These are phyloP conservation scores for Coreius guichenoti DNA, from an alignment of 2,797 vertebrate species.

Conservation along the genomic window DNA sequence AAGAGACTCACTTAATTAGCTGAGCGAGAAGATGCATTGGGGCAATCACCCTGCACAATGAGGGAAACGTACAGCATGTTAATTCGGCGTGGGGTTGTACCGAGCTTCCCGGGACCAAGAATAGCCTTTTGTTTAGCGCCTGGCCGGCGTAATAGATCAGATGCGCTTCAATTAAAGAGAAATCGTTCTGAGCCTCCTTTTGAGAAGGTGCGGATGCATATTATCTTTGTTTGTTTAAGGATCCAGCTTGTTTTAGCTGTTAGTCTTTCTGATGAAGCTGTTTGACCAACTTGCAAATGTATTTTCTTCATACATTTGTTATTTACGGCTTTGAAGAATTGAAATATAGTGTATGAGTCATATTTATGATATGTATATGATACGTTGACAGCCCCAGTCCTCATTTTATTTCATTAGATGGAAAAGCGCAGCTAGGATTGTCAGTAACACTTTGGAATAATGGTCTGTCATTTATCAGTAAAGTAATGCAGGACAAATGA, in stretches of 20 bases:
- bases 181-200: constrained; percentile 33
- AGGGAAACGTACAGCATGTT: constrained; percentile 73
- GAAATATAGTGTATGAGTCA: neutral
- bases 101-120: constrained; percentile 55
- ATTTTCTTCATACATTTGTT: neutral
- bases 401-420: neutral
- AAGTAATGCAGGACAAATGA: no score
- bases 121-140: constrained; percentile 61
- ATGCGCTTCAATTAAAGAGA: constrained; percentile 59
- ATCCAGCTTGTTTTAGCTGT: neutral
- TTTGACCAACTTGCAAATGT: neutral
- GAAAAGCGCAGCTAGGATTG: neutral
- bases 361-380: neutral
- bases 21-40: constrained; percentile 82
- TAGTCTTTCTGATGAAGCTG: neutral
- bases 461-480: no score
- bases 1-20: constrained; percentile 83
- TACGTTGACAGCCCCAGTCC: neutral
- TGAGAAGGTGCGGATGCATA: constrained; percentile 6
- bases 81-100: constrained; percentile 69
- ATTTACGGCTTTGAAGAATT: neutral
- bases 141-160: constrained; percentile 62
- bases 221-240: constrained; percentile 20
- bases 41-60: constrained; percentile 81
- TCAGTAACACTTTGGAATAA: no score